Evolutionary conservation across 2,797 vertebrate genomes (phyloP).

Genomic region (Poeciliopsis turneri): DNA sequence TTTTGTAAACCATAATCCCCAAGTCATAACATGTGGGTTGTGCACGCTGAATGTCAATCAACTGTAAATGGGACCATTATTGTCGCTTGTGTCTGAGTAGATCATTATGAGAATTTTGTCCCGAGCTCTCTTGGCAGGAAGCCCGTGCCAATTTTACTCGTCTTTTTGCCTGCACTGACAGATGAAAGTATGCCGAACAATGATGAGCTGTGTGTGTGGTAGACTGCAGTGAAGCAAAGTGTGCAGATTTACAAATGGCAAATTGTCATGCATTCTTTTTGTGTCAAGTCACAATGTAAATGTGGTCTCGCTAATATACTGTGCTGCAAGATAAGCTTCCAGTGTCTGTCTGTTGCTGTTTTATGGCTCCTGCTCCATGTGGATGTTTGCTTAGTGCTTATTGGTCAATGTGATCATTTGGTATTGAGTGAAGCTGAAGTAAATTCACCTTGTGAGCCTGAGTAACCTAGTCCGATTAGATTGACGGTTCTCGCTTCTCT

Average conservation of each 20-base stretch:
- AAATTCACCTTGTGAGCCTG: background rate
- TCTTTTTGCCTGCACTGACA: constrained; percentile 41
- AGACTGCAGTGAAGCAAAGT: constrained; percentile 9
- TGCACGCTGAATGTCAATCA: constrained; percentile 43
- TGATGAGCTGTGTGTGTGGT: constrained; percentile 30
- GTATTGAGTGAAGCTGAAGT: constrained; percentile 13
- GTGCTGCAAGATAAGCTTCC: constrained; percentile 34
- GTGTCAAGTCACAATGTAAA: constrained; percentile 34
- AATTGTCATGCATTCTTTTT: constrained; percentile 31
- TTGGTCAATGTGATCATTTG: constrained; percentile 21
- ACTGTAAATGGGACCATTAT: constrained; percentile 64
- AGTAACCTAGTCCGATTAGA: background rate
- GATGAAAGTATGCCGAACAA: constrained; percentile 51
- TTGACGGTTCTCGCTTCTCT: background rate
- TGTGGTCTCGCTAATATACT: constrained; percentile 22
- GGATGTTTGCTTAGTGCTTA: constrained; percentile 32
- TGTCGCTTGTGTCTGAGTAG: constrained; percentile 62
- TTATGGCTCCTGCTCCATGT: constrained; percentile 40
- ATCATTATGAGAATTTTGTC: constrained; percentile 56
- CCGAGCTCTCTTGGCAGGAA: constrained; percentile 48
- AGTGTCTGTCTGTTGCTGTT: constrained; percentile 22
- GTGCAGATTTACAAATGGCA: constrained; percentile 22
- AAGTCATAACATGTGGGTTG: constrained; percentile 39
- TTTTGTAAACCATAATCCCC: constrained; percentile 25
- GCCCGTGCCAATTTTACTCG: constrained; percentile 56